Percentiles rank a stretch among this genome's conserved stretches.
These are phyloP conservation scores for Thymelicus lineola DNA, from an alignment of 2,888 invertebrate genomes.

Conservation along the genomic window DNA sequence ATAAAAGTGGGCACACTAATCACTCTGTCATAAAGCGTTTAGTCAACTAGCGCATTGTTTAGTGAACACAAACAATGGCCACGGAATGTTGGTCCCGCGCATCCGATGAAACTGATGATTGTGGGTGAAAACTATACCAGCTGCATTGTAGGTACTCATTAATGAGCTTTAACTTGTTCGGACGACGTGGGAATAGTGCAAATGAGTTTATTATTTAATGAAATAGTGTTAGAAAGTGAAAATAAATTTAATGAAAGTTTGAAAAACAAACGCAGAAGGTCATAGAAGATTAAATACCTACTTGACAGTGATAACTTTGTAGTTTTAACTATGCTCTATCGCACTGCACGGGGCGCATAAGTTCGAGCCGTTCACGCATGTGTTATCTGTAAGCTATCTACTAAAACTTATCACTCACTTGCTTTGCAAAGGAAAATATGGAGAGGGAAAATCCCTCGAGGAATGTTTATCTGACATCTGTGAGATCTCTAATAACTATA, in stretches of 20 bases:
- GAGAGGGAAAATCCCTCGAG: no score
- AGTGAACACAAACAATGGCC: conserved; percentile 17
- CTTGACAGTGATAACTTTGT: no score
- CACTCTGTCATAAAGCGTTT: conserved; percentile 3
- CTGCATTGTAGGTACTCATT: conserved; percentile 21
- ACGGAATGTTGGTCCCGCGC: conserved; percentile 14
- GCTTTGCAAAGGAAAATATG: no score
- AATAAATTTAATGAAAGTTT: not conserved
- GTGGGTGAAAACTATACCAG: conserved; percentile 21
- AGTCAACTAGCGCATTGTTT: conserved; percentile 14
- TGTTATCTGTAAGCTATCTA: no score
- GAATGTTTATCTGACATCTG: no score
- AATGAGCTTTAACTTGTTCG: conserved; percentile 16
- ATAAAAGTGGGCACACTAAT: not conserved
- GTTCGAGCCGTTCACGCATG: no score
- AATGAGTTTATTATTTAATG: conserved; percentile 2
- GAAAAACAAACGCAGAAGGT: not conserved
- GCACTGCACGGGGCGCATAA: no score
- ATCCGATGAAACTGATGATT: conserved; percentile 27
- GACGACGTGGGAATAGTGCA: conserved; percentile 1
- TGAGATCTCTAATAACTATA: no score
- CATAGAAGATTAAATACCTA: not conserved
- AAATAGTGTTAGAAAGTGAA: conserved; percentile 2
- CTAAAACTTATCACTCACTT: no score
- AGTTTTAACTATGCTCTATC: no score